These are phyloP conservation scores for Platalea minor DNA, from an alignment of 2,797 vertebrate species.

Conservation along the genomic window DNA sequence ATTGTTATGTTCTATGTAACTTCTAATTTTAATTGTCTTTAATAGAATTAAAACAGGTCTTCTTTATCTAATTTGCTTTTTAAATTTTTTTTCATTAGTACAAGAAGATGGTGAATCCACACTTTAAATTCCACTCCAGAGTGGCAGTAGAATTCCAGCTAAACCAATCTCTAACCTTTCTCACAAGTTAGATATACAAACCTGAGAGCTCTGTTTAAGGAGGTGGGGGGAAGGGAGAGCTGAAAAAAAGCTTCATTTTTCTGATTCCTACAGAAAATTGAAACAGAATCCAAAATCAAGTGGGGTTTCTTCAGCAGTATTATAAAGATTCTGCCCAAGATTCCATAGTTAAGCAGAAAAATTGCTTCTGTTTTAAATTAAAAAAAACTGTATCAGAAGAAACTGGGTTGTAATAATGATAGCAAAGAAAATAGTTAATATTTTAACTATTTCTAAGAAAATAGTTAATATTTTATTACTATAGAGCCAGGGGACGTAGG, in stretches of 20 bases:
- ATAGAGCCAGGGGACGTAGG: background rate
- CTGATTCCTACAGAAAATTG: background rate
- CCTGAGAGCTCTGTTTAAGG: background rate
- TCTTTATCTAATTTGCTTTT: background rate
- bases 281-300: background rate
- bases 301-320: background rate
- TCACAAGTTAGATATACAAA: background rate
- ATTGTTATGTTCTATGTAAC: background rate
- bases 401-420: background rate
- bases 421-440: background rate
- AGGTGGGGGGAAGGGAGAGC: background rate
- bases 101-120: conserved; percentile 31
- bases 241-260: background rate
- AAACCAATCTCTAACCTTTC: background rate
- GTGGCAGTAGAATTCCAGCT: conserved; percentile 40
- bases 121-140: conserved; percentile 57
- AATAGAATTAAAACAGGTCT: background rate
- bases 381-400: background rate
- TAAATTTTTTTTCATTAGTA: background rate
- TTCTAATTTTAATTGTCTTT: background rate
- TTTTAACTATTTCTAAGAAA: background rate
- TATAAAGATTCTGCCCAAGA: background rate
- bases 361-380: background rate
- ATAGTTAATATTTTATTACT: background rate
- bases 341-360: background rate